These are phyloP conservation scores for Cyprinella venusta DNA, from an alignment of 2,797 vertebrate genomes.

Conservation along the genomic window DNA sequence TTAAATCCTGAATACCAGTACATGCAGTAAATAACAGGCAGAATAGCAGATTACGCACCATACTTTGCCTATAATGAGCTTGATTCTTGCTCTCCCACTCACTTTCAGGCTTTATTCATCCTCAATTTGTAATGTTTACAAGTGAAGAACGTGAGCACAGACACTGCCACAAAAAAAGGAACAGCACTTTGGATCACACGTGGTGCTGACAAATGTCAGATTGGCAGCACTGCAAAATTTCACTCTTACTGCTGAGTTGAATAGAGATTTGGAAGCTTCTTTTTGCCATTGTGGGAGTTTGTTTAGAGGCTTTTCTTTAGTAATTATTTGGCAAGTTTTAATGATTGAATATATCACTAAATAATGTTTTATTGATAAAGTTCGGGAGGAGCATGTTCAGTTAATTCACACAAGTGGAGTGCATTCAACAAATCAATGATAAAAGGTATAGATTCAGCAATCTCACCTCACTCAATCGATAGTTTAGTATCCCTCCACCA, in stretches of 20 bases:
- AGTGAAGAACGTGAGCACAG: neutral
- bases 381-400: too few relatives aligned
- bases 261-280: neutral
- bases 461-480: too few relatives aligned
- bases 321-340: neutral
- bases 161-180: neutral
- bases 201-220: slow-evolving; percentile 33
- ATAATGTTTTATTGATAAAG: too few relatives aligned
- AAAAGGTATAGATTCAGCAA: too few relatives aligned
- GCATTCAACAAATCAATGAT: too few relatives aligned
- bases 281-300: slow-evolving; percentile 3
- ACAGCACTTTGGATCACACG: neutral
- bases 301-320: neutral
- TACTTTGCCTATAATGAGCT: neutral
- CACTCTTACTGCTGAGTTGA: slow-evolving; percentile 9
- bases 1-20: slow-evolving; percentile 8
- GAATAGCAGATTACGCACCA: neutral
- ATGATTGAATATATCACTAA: neutral
- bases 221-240: slow-evolving; percentile 6
- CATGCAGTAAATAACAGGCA: neutral
- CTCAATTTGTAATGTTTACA: slow-evolving; percentile 2
- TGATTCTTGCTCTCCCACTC: neutral
- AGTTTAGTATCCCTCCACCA: too few relatives aligned
- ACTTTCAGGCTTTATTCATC: neutral
- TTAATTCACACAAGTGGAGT: too few relatives aligned